These are phyloP conservation scores for Dascyllus trimaculatus DNA, from an alignment of 2,113 vertebrate genomes.

Conservation along the genomic window DNA sequence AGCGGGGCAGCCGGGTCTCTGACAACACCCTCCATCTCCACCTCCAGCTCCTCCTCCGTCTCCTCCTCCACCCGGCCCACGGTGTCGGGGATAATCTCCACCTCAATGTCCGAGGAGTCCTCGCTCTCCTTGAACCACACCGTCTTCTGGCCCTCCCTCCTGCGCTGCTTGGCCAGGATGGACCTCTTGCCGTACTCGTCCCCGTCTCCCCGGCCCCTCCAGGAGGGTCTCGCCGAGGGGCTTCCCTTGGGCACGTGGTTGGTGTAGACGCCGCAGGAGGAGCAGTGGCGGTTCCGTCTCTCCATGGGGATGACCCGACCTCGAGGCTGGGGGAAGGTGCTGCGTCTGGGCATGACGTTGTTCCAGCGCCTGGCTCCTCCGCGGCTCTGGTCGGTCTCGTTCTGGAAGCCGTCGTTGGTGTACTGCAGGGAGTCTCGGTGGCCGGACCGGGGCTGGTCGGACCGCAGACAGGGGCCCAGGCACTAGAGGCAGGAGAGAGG, in stretches of 20 bases:
- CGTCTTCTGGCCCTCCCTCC: constrained; percentile 84
- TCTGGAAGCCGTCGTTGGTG: constrained; percentile 82
- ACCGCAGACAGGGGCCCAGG: constrained; percentile 79
- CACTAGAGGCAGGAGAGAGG: constrained; percentile 67
- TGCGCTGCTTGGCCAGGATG: constrained; percentile 80
- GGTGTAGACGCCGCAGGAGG: constrained; percentile 73
- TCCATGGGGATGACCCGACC: constrained; percentile 72
- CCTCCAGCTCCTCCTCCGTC: constrained; percentile 71
- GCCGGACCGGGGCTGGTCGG: constrained; percentile 42
- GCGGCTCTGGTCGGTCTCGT: constrained; percentile 70
- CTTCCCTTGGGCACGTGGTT: constrained; percentile 75
- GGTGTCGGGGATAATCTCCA: constrained; percentile 86
- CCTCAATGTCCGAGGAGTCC: constrained; percentile 86
- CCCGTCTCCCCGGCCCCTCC: constrained; percentile 55
- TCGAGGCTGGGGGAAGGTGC: constrained; percentile 64
- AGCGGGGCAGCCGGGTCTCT: constrained; percentile 70
- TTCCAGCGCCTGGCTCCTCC: constrained; percentile 57
- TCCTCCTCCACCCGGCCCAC: constrained; percentile 79
- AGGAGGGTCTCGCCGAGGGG: constrained; percentile 44
- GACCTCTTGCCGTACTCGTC: constrained; percentile 69
- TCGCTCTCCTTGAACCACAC: constrained; percentile 90
- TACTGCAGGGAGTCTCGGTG: constrained; percentile 82
- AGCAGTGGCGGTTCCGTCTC: constrained; percentile 75
- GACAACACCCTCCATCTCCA: constrained; percentile 66
- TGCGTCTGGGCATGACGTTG: constrained; percentile 54